Base-by-base conservation (phyloP, 1,140 invertebrate species). In the Dinoponera quadriceps region DNA sequence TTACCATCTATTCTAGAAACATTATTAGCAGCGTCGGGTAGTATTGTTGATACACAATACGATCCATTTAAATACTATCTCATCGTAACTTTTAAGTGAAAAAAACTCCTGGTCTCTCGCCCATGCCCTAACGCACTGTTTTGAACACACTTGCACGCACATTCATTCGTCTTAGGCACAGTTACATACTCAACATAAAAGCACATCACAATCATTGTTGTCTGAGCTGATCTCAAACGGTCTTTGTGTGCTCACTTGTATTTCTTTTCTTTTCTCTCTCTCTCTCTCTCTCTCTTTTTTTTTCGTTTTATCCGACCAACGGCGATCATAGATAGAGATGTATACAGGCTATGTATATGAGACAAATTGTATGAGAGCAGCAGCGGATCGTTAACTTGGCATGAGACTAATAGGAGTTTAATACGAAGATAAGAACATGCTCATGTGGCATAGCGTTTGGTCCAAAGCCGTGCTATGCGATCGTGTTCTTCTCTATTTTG, bases 401-500 rank as follows among this genome's bases (percentile, higher is more conserved):
- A 92, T 91, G 91, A 92, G 87, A 90, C 90, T 92, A 88, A 91
- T 90, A 89, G 86, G 89, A 91, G 88, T 85, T 85, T 88, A 73
- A 85, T 73, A 80, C 54, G 38, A 74, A 69, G 57, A 65, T 44
- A 49, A 83, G 20, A 85, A 89, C 2, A 84, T 87, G 92, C 91
- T 98, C 97, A 98, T 96, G 98, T 98, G 77, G 98, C 98, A 94
- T 99, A 99, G 90, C 98, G 96, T 94, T 99, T 99, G 89, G 99
- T 99, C 99, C 99, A 99, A 86, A 99, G 96, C 92, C 98, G 96
- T 85, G 99, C 99, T 94, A 99, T 99, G 92, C 98, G 97, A 95
- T 99, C 99, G 92, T 99, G 99, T 94, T 99, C 98, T 94, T 99
- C 98, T 74, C 98, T 96, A 95, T 99, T 99, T 94, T 99, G 98